These are phyloP conservation scores for Kuschelorhynchus macadamiae DNA, from an alignment of 2,888 invertebrate species.

Conservation along the genomic window DNA sequence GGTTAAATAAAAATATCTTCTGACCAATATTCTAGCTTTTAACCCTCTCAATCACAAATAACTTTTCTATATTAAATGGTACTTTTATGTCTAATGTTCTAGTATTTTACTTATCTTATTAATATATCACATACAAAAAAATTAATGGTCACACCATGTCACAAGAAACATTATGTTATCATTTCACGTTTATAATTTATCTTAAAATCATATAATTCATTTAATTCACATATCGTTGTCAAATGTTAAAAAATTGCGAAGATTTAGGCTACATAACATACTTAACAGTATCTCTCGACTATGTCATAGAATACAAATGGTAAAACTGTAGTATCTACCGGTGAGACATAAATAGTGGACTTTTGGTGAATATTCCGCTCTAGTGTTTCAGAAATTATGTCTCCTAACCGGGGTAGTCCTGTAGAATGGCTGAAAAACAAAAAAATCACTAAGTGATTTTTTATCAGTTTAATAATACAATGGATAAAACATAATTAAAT, in stretches of 20 bases:
- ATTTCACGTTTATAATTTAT: too few species aligned
- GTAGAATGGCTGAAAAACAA: constrained; percentile 18
- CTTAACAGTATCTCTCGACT: constrained; percentile 26
- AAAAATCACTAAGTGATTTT: too few species aligned
- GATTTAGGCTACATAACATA: constrained; percentile 22
- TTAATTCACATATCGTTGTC: constrained; percentile 6
- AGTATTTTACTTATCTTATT: background rate
- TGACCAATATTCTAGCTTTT: too few species aligned
- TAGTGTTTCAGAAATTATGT: constrained; percentile 20
- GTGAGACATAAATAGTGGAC: constrained; percentile 23
- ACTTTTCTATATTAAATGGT: too few species aligned
- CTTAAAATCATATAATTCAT: too few species aligned
- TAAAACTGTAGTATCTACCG: constrained; percentile 18
- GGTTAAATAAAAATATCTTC: too few species aligned
- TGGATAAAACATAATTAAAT: too few species aligned
- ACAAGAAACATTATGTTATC: background rate
- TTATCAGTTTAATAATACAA: too few species aligned
- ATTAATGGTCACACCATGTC: background rate
- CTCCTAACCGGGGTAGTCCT: constrained; percentile 21
- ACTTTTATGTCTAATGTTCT: background rate
- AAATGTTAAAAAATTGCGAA: constrained; percentile 28
- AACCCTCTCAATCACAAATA: too few species aligned
- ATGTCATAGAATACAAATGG: constrained; percentile 27
- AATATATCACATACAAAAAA: too few species aligned
- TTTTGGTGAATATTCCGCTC: background rate